Percentiles rank a stretch among this genome's conserved stretches.
phyloP scores from a whole-genome alignment of 2,888 invertebrate genomes.

The Ectemnius continuus region DNA sequence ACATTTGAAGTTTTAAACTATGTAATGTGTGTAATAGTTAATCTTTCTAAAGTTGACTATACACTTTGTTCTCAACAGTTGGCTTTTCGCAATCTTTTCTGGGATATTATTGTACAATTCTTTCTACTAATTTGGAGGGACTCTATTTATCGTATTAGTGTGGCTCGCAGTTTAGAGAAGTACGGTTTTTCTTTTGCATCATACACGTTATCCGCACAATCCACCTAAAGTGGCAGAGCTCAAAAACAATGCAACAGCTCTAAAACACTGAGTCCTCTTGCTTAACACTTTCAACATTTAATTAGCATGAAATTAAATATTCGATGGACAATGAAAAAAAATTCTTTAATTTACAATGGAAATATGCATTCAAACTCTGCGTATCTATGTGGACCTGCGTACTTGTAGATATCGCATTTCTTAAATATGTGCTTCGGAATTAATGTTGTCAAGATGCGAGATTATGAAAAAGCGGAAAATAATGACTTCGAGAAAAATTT shows the following conservation, averaged over 20 bases:
- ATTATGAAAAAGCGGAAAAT: constrained; percentile 13
- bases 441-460: too few species aligned
- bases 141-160: constrained; percentile 57
- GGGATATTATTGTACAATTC: constrained; percentile 32
- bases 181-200: constrained; percentile 26
- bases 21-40: constrained; percentile 56
- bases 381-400: too few species aligned
- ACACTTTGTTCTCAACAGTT: constrained; percentile 42
- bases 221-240: too few species aligned
- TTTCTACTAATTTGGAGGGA: constrained; percentile 60
- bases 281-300: too few species aligned
- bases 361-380: too few species aligned
- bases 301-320: too few species aligned
- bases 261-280: too few species aligned
- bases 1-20: constrained; percentile 57
- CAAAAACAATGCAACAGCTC: too few species aligned
- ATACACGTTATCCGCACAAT: neutral
- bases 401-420: too few species aligned
- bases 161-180: constrained; percentile 46
- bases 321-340: too few species aligned
- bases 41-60: constrained; percentile 49
- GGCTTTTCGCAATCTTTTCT: constrained; percentile 43
- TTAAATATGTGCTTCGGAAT: too few species aligned
- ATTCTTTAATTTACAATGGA: too few species aligned
- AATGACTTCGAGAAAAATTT: constrained; percentile 20